Base-by-base conservation (phyloP, 2,797 vertebrate genomes). In the Oryzias sinensis region DNA sequence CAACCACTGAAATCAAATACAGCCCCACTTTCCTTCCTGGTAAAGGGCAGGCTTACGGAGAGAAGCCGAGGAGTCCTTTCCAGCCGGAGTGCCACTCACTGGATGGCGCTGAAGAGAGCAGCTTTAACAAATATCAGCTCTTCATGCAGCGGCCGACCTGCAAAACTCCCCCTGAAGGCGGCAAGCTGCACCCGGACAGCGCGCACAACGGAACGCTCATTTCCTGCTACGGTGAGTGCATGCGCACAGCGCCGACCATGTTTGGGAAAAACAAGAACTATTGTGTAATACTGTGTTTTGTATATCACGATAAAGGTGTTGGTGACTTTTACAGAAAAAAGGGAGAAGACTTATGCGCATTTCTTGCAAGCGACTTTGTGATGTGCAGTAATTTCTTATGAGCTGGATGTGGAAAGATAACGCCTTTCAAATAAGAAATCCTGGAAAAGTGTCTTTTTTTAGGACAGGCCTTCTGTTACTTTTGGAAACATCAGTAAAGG, bases 71-170 rank as follows among this genome's bases (percentile, higher is more conserved):
- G 79, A 93, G 92, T 75, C 93, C 95, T 56, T 97, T 94, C 91
- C 93, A 94, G 77, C 87, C 92, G 81, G 96, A 97, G 85, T 95
- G 94, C 83, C 92, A 87, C 87, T 88, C 94, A 56, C 71, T 96
- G 93, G 96, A 97, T 81, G 93, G 92, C 80, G 74, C 90, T 5
- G 93, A 92, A 55, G 91, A 94, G 74, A 88, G 90, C 75, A 84
- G 90, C 79, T 97, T 95, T 87, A 93, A 75, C 92, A 98, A 98
- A 83, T 98, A 94, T 87, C 94, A 93, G 63, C 92, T 96, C 82
- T 97, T 94, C 87, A 90, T 95, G 92, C 96, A 94, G 83, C 87
- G 93, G 59, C 91, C 92, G 33, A 81, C 89, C 68, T 95, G 94
- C 87, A 96, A 96, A 85, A 95, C 94, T 52, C 95, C 95, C 5